Percentiles rank a stretch among this genome's conserved stretches.
Conservation (phyloP, 2,797 vertebrate species). For the Pantherophis vulpinus region DNA sequence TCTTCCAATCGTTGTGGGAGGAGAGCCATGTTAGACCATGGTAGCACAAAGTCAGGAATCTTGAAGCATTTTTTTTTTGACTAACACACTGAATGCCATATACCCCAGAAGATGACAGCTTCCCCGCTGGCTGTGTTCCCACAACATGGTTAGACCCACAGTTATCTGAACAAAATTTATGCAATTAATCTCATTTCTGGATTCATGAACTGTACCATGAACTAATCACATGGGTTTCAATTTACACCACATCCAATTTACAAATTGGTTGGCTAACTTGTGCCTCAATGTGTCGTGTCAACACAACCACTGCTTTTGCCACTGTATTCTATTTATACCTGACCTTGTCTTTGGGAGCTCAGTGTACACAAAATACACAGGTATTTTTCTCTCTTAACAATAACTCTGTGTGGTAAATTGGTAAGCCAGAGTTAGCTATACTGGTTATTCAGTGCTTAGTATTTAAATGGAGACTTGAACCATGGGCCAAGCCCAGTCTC, state of each 20-base stretch:
- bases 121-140: background rate
- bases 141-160: background rate
- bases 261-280: background rate
- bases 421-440: background rate
- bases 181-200: background rate
- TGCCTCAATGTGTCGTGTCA: background rate
- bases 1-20: background rate
- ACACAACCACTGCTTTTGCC: background rate
- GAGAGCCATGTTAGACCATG: background rate
- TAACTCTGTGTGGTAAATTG: background rate
- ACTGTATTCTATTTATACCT: background rate
- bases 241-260: background rate
- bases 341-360: background rate
- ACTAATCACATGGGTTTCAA: background rate
- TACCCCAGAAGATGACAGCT: background rate
- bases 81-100: background rate
- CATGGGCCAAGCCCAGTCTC: background rate
- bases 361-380: background rate
- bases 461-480: background rate
- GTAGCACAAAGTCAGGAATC: background rate
- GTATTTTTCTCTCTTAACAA: background rate
- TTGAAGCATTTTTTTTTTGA: background rate
- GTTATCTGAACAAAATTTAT: background rate
- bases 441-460: background rate
- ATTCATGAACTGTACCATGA: background rate